Evolutionary conservation across 2,797 vertebrate species (phyloP).

Genomic region (Coilia nasus): DNA sequence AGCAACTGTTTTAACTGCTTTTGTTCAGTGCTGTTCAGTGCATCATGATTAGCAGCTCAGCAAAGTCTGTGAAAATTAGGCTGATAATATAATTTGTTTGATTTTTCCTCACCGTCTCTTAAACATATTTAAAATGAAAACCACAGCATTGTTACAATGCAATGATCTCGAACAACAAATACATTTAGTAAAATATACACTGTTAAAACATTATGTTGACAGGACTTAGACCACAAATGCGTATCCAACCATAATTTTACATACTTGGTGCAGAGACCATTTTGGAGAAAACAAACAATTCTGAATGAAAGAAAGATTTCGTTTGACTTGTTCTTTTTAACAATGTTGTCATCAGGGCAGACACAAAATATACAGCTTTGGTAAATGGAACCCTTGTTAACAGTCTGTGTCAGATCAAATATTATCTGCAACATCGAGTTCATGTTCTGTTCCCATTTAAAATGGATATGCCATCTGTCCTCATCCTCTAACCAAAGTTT

Average conservation of each 20-base stretch:
- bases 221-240: not conserved
- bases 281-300: not conserved
- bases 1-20: not conserved
- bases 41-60: not conserved
- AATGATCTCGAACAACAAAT: not conserved
- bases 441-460: conserved; percentile 41
- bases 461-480: conserved; percentile 42
- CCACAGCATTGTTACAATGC: not conserved
- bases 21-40: not conserved
- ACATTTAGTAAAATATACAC: not conserved
- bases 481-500: not conserved
- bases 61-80: not conserved
- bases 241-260: not conserved
- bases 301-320: not conserved
- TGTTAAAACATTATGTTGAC: not conserved
- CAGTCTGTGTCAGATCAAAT: conserved; percentile 37
- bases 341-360: conserved; percentile 32
- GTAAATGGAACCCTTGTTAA: conserved; percentile 37
- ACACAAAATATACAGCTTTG: conserved; percentile 31
- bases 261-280: not conserved
- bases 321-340: not conserved
- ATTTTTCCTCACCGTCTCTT: not conserved
- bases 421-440: conserved; percentile 26
- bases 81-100: not conserved
- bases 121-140: not conserved